Conservation (phyloP, 2,797 vertebrate species). For the Anisognathus igniventris region DNA sequence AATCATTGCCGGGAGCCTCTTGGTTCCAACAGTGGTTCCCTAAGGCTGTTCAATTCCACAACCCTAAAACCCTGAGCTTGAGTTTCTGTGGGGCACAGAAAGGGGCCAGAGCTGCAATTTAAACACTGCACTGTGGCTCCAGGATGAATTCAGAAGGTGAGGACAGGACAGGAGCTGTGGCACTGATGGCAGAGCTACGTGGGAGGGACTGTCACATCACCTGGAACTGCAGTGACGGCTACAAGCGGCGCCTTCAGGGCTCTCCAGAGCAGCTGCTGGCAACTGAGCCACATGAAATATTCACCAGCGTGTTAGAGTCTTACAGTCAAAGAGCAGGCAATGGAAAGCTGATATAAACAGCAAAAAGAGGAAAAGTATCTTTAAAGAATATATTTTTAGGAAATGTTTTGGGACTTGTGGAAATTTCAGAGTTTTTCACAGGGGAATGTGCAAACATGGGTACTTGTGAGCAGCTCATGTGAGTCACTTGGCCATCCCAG, state of each 20-base stretch:
- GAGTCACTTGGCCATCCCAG: not conserved
- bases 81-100: not conserved
- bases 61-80: not conserved
- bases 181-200: accelerated
- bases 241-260: not conserved
- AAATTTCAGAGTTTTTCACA: not conserved
- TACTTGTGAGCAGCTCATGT: accelerated
- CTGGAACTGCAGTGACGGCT: not conserved
- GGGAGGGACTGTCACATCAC: not conserved
- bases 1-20: not conserved
- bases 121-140: accelerated
- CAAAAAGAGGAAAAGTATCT: not conserved
- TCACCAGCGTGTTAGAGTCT: not conserved
- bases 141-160: not conserved
- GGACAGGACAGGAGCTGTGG: not conserved
- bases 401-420: not conserved
- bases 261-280: not conserved
- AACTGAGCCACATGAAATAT: not conserved
- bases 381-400: not conserved
- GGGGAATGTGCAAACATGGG: accelerated
- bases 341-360: not conserved
- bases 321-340: not conserved
- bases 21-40: not conserved
- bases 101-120: not conserved
- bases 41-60: not conserved